Evolutionary conservation across 2,113 vertebrate species (phyloP).

Genomic region (Colaptes auratus): DNA sequence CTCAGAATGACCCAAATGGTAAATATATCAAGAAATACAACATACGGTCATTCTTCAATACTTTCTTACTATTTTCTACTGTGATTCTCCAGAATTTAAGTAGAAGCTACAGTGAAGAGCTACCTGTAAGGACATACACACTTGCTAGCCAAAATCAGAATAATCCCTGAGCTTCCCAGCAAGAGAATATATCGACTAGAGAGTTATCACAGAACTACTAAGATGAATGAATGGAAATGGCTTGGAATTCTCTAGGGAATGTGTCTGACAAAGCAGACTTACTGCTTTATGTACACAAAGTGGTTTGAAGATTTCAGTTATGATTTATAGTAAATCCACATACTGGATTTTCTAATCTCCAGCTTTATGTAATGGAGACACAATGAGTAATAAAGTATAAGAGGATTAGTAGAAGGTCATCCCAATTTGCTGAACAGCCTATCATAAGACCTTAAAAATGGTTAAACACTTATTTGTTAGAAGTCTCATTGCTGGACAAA

Average conservation of each 20-base stretch:
- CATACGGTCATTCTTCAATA: not conserved
- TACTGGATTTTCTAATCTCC: constrained; percentile 35
- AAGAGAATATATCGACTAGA: not conserved
- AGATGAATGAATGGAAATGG: not conserved
- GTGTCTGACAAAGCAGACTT: constrained; percentile 9
- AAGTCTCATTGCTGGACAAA: not conserved
- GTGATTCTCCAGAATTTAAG: not conserved
- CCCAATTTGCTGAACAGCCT: constrained; percentile 10
- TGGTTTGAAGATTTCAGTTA: constrained; percentile 15
- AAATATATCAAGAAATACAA: not conserved
- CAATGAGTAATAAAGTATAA: constrained; percentile 35
- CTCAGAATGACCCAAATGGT: not conserved
- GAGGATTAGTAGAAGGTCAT: constrained; percentile 55
- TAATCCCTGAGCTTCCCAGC: not conserved
- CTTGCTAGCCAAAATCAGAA: not conserved
- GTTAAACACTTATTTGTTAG: not conserved
- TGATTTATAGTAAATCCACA: constrained; percentile 37
- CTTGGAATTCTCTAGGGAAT: not conserved
- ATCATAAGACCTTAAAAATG: not conserved
- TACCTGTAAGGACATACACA: not conserved
- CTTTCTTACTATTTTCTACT: not conserved
- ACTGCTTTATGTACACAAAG: not conserved
- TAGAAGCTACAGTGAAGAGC: not conserved
- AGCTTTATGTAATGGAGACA: constrained; percentile 48
- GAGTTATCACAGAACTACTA: not conserved